Percentiles rank a stretch among this genome's conserved stretches.
These are phyloP conservation scores for Cololabis saira DNA, from an alignment of 2,113 vertebrate species.

Conservation along the genomic window DNA sequence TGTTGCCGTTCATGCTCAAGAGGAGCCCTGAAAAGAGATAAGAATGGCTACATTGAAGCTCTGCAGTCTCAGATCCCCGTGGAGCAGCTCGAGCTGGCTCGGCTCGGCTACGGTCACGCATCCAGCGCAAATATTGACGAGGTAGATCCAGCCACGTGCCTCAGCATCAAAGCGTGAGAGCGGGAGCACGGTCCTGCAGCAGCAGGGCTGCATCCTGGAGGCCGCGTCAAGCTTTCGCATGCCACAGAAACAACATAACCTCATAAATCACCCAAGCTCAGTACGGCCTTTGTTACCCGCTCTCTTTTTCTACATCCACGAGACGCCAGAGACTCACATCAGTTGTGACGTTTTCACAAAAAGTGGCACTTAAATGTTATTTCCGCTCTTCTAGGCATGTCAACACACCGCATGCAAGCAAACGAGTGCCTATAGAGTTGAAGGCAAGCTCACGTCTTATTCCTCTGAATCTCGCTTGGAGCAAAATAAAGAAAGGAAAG, in stretches of 20 bases:
- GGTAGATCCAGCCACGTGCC: slow-evolving; percentile 67
- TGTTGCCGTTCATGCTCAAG: background rate
- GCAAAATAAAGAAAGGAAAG: background rate
- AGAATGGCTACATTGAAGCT: slow-evolving; percentile 20
- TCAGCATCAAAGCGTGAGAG: slow-evolving; percentile 68
- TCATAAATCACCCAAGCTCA: slow-evolving; percentile 58
- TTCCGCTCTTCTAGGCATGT: slow-evolving; percentile 66
- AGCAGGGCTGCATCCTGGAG: slow-evolving; percentile 37
- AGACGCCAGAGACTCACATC: slow-evolving; percentile 32
- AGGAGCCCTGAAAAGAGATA: slow-evolving; percentile 7
- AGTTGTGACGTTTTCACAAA: slow-evolving; percentile 4
- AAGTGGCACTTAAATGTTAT: slow-evolving; percentile 16
- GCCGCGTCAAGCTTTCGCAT: slow-evolving; percentile 65
- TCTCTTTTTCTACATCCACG: slow-evolving; percentile 63
- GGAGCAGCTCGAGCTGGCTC: slow-evolving; percentile 36
- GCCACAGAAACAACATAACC: slow-evolving; percentile 72
- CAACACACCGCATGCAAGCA: slow-evolving; percentile 64
- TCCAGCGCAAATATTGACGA: slow-evolving; percentile 55
- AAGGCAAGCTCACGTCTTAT: slow-evolving; percentile 63
- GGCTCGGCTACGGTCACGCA: slow-evolving; percentile 37
- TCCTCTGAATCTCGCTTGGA: slow-evolving; percentile 47
- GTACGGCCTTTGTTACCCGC: slow-evolving; percentile 59
- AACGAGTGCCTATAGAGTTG: slow-evolving; percentile 66
- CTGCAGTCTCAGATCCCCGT: slow-evolving; percentile 50
- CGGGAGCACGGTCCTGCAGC: slow-evolving; percentile 47